Evolutionary conservation across 64 coral and sea anemone species (phyloP).

Genomic region (Orbicella faveolata): DNA sequence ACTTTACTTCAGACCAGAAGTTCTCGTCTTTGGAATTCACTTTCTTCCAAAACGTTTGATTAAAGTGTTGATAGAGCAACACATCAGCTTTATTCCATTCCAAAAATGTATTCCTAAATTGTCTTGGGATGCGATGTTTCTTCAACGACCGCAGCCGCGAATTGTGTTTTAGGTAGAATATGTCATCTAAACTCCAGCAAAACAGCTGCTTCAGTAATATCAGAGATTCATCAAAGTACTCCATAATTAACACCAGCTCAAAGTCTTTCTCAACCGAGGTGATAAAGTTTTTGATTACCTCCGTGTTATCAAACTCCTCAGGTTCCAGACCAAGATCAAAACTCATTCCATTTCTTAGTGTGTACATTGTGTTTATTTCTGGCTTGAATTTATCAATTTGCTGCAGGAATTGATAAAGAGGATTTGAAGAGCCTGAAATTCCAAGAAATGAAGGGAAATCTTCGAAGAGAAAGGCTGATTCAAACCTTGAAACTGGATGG

Average conservation of each 20-base stretch:
- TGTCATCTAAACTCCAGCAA: conserved; percentile 67
- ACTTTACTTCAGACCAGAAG: conserved; percentile 61
- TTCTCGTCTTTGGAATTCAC: conserved; percentile 32
- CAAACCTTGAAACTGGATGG: conserved; percentile 59
- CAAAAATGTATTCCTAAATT: conserved; percentile 44
- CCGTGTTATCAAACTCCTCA: conserved; percentile 41
- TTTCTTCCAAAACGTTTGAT: conserved; percentile 63
- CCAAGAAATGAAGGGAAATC: conserved; percentile 44
- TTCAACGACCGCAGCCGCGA: conserved; percentile 6
- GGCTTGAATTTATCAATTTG: conserved; percentile 26
- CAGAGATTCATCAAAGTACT: conserved; percentile 62
- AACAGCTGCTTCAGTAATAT: conserved; percentile 42
- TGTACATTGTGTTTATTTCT: conserved; percentile 42
- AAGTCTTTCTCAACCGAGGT: conserved; percentile 51
- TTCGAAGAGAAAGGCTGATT: conserved; percentile 63
- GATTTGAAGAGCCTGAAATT: conserved; percentile 34
- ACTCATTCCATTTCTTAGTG: conserved; percentile 3
- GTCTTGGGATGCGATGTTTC: conserved; percentile 14
- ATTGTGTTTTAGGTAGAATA: conserved; percentile 36
- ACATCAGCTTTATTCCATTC: conserved; percentile 61
- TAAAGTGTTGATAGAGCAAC: conserved; percentile 58
- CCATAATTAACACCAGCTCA: conserved; percentile 53
- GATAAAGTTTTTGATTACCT: conserved; percentile 24
- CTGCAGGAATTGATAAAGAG: conserved; percentile 39
- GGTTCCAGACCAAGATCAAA: conserved; percentile 39